phyloP scores from a whole-genome alignment of 2,113 vertebrate genomes.

The Pterocles orientalis region DNA sequence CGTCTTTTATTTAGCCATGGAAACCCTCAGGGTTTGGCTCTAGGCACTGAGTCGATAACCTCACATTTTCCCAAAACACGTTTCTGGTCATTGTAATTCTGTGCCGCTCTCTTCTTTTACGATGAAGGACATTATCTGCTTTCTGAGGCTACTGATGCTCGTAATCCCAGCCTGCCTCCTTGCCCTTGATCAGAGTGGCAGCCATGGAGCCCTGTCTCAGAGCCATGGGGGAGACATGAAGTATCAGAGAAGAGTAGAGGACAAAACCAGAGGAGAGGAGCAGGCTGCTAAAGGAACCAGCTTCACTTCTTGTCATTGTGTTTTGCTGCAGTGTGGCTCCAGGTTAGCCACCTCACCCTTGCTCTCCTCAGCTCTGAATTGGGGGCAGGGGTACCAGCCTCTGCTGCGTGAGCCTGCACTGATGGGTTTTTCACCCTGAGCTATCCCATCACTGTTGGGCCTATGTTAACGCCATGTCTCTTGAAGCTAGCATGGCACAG shows the following conservation, averaged over 20 bases:
- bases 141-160: neutral
- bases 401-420: neutral
- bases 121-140: neutral
- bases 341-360: neutral
- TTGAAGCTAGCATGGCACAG: neutral
- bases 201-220: neutral
- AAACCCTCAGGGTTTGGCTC: neutral
- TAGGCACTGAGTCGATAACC: fast-evolving
- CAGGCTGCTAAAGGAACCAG: neutral
- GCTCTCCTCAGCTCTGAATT: neutral
- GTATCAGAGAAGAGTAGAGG: neutral
- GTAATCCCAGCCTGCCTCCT: neutral
- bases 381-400: neutral
- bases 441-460: neutral
- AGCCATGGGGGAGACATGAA: neutral
- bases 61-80: neutral
- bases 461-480: fast-evolving
- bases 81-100: slow-evolving; percentile 1
- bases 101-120: neutral
- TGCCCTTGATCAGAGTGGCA: neutral
- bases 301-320: neutral
- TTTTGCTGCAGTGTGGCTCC: neutral
- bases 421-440: neutral
- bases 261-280: neutral
- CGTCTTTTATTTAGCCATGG: neutral